phyloP scores from a whole-genome alignment of 1,140 invertebrate genomes.

The Planococcus citri region DNA sequence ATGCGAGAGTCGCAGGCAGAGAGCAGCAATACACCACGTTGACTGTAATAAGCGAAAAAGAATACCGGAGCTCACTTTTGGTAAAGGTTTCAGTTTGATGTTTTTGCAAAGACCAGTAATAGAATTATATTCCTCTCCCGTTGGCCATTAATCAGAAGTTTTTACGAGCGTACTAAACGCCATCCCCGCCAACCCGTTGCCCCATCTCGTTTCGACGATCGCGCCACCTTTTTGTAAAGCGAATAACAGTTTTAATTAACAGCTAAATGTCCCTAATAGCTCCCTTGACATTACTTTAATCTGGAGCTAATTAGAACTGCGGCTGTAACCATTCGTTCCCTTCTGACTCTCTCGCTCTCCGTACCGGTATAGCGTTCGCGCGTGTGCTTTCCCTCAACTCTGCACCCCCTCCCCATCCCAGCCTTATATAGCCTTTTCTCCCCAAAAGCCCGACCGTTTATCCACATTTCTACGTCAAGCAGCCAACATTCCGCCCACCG shows the following conservation, averaged over 20 bases:
- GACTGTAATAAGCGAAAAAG: not conserved
- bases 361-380: too few species aligned
- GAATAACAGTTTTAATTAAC: slow-evolving; percentile 28
- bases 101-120: slow-evolving; percentile 15
- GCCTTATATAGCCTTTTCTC: too few species aligned
- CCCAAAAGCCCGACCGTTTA: slow-evolving; percentile 4
- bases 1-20: not conserved
- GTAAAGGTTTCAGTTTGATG: slow-evolving; percentile 12
- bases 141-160: slow-evolving; percentile 26
- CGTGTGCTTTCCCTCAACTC: too few species aligned
- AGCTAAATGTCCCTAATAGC: slow-evolving; percentile 27
- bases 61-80: slow-evolving; percentile 8
- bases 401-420: slow-evolving; percentile 4
- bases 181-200: too few species aligned
- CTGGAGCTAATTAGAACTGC: slow-evolving; percentile 26
- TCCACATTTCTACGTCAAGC: slow-evolving; percentile 14
- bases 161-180: slow-evolving; percentile 24
- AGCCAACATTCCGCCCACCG: slow-evolving; percentile 16
- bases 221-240: not conserved
- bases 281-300: slow-evolving; percentile 27
- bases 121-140: slow-evolving; percentile 25
- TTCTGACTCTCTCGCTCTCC: not conserved
- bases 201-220: not conserved
- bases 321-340: slow-evolving; percentile 20
- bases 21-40: not conserved